Conservation (phyloP, 1,140 invertebrate genomes). For the Aphidius ervi region DNA sequence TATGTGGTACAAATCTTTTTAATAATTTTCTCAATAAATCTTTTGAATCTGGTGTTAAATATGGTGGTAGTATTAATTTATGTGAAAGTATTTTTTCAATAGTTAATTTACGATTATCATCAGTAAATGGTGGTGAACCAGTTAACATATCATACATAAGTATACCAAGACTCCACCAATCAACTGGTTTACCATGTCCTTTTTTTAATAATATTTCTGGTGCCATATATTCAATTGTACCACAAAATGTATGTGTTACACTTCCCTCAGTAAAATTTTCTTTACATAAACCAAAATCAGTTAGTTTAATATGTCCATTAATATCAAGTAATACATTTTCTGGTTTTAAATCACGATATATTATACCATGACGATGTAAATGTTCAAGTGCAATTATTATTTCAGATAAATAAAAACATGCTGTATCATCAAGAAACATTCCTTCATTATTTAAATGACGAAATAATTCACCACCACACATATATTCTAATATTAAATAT, state of each 20-base stretch:
- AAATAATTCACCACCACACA: slow-evolving; percentile 96
- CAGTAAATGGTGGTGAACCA: slow-evolving; percentile 93
- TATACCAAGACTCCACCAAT: slow-evolving; percentile 99
- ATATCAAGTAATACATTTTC: slow-evolving; percentile 96
- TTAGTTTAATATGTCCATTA: slow-evolving; percentile 96
- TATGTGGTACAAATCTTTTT: slow-evolving; percentile 68
- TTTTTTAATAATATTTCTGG: slow-evolving; percentile 94
- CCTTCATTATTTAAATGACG: slow-evolving; percentile 97
- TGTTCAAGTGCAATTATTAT: slow-evolving; percentile 97
- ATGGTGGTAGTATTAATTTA: slow-evolving; percentile 89
- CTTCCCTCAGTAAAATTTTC: slow-evolving; percentile 93
- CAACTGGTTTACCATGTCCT: slow-evolving; percentile 97
- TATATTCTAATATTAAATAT: slow-evolving; percentile 97
- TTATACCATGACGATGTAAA: slow-evolving; percentile 93
- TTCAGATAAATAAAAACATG: slow-evolving; percentile 96
- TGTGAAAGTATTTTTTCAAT: slow-evolving; percentile 98
- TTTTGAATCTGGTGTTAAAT: slow-evolving; percentile 90
- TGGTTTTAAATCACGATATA: slow-evolving; percentile 98
- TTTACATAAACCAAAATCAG: slow-evolving; percentile 99
- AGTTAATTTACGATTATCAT: slow-evolving; percentile 93
- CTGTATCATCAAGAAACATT: slow-evolving; percentile 96
- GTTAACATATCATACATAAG: slow-evolving; percentile 99
- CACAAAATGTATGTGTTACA: slow-evolving; percentile 98
- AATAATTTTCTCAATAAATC: slow-evolving; percentile 85
- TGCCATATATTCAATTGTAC: slow-evolving; percentile 99